Base-by-base conservation (phyloP, 2,888 invertebrate species). In the Gandaritis pyraliata region DNA sequence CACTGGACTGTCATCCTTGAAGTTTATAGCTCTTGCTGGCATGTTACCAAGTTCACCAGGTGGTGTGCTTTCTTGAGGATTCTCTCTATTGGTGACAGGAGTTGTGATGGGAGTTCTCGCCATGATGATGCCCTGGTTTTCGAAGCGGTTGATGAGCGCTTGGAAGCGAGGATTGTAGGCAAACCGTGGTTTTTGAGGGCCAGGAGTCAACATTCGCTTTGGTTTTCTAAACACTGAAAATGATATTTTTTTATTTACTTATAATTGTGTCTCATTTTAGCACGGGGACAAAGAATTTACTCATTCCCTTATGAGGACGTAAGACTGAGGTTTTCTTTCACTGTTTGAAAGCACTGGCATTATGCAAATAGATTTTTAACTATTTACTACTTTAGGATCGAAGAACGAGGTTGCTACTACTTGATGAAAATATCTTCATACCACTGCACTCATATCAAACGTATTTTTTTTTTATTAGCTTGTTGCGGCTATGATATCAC, bases 201-300 rank as follows among this genome's bases (percentile, higher is more conserved):
- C 92, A 0, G 93, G 93, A 10, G 93, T 93, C 0, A 92, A 73
- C 86, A 88, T 88, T 41, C 93, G 83, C 67, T 83, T 91, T 23
- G 92, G 92, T 78, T 90, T 92, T 63, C 90, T 79, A 61, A 83
- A 88, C 1, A 91, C 92, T 93, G 77, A 18, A 66, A 70, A 49
- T 10, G 16, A 1, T 13, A 16, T 41, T 38, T 33, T 11, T 4
- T 13, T 7, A 23, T 1, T 23, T 6, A 23, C 3, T 6, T 23
- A 23, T 5, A 23, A 23, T 23, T 23, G 23, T 23, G 23, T 6
- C 0, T 23, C 23, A n/a, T n/a, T 23, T 23, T 3, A 23, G 23
- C 23, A n/a, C n/a, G n/a, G n/a, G n/a, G n/a, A n/a, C n/a, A n/a
- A n/a, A n/a, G n/a, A n/a, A n/a, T 23, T 23, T 23, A 23, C 23